A percentile compares a stretch with the other conserved stretches of the same genome.
Conservation (phyloP, 2,888 invertebrate species). For the Tortrix viridana region DNA sequence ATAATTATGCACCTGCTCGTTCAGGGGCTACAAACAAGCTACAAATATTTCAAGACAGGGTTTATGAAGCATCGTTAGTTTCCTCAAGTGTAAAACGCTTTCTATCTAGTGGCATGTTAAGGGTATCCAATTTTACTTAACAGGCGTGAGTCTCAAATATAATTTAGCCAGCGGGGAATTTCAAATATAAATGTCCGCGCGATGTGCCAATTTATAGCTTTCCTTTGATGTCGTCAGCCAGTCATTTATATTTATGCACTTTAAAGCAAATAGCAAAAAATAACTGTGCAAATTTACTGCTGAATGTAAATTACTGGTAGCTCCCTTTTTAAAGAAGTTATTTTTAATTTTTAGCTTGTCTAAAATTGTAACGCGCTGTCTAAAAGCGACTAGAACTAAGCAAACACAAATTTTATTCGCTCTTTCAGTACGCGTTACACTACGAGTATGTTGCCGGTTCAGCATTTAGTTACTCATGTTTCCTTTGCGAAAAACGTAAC, state of each 20-base stretch:
- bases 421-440: background rate
- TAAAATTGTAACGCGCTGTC: background rate
- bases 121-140: constrained; percentile 7
- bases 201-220: constrained; percentile 7
- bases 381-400: background rate
- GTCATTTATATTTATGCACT: background rate
- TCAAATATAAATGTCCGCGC: background rate
- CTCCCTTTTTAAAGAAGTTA: background rate
- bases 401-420: background rate
- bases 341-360: background rate
- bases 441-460: background rate
- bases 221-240: background rate
- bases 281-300: background rate
- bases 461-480: background rate
- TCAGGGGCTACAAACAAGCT: constrained; percentile 12
- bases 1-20: constrained; percentile 50
- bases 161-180: constrained; percentile 7
- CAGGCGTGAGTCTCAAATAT: constrained; percentile 7
- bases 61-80: constrained; percentile 1
- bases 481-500: background rate
- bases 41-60: constrained; percentile 12
- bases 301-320: background rate
- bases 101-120: background rate
- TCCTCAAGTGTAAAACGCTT: background rate
- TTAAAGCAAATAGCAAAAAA: background rate